phyloP scores from a whole-genome alignment of 2,113 vertebrate species.

The Aplodontia rufa region DNA sequence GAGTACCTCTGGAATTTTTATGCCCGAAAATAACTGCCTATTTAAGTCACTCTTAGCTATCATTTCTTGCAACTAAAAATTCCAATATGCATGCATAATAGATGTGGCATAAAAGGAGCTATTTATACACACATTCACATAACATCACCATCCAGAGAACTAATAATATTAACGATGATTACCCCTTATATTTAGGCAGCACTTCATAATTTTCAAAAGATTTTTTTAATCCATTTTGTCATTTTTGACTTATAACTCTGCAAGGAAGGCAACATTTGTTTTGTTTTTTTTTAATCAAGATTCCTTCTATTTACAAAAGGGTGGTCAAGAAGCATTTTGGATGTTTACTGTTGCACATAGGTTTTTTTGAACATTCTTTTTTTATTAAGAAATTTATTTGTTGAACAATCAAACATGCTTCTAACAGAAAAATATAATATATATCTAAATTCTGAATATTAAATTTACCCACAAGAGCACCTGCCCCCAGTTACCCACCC shows the following conservation, averaged over 20 bases:
- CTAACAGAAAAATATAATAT: too few relatives aligned
- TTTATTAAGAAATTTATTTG: too few relatives aligned
- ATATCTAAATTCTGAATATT: too few relatives aligned
- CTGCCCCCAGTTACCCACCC: too few relatives aligned
- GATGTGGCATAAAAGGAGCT: background rate
- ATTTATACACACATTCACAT: conserved; percentile 13
- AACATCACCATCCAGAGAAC: background rate
- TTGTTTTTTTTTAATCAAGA: background rate
- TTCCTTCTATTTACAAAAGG: conserved; percentile 5
- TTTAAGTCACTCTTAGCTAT: background rate
- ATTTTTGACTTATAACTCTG: background rate
- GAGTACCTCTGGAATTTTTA: background rate
- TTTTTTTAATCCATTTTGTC: background rate
- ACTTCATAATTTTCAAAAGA: background rate
- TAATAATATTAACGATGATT: background rate
- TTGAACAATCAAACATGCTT: too few relatives aligned
- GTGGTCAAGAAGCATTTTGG: background rate
- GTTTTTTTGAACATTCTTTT: too few relatives aligned
- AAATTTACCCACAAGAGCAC: too few relatives aligned
- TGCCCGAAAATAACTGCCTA: background rate
- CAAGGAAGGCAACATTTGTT: conserved; percentile 1
- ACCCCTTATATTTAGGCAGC: background rate
- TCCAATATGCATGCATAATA: background rate
- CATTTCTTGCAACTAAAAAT: conserved; percentile 8
- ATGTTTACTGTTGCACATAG: too few relatives aligned